phyloP scores from a whole-genome alignment of 2,888 invertebrate genomes.

The Mimachlamys varia region DNA sequence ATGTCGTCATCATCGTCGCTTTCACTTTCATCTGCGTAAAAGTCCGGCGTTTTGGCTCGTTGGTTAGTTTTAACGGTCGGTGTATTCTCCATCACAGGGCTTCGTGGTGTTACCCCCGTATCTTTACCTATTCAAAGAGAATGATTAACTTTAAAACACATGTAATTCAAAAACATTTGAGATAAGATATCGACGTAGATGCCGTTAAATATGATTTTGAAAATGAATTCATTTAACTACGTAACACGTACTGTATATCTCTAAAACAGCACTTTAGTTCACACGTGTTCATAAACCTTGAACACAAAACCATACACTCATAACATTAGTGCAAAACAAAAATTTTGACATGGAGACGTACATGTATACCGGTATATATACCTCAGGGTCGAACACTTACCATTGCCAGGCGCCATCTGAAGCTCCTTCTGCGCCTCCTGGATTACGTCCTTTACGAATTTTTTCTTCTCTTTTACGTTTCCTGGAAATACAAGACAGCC shows the following conservation, averaged over 20 bases:
- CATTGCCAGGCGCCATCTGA: slow-evolving; percentile 27
- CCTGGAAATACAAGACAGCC: slow-evolving; percentile 49
- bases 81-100: neutral
- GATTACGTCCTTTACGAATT: slow-evolving; percentile 58
- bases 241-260: no score
- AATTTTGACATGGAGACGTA: no score
- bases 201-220: no score
- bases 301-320: no score
- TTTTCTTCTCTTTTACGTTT: slow-evolving; percentile 51
- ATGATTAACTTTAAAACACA: neutral
- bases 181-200: no score
- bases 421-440: slow-evolving; percentile 56
- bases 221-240: no score
- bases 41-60: slow-evolving; percentile 1
- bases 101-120: slow-evolving; percentile 40
- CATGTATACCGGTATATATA: no score
- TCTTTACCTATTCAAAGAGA: neutral
- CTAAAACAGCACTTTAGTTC: no score
- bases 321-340: no score
- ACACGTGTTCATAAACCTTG: no score
- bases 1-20: slow-evolving; percentile 65
- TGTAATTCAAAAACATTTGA: no score
- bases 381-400: no score
- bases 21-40: slow-evolving; percentile 49
- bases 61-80: slow-evolving; percentile 21